These are phyloP conservation scores for Exocentrus adspersus DNA, from an alignment of 2,888 invertebrate species.

Conservation along the genomic window DNA sequence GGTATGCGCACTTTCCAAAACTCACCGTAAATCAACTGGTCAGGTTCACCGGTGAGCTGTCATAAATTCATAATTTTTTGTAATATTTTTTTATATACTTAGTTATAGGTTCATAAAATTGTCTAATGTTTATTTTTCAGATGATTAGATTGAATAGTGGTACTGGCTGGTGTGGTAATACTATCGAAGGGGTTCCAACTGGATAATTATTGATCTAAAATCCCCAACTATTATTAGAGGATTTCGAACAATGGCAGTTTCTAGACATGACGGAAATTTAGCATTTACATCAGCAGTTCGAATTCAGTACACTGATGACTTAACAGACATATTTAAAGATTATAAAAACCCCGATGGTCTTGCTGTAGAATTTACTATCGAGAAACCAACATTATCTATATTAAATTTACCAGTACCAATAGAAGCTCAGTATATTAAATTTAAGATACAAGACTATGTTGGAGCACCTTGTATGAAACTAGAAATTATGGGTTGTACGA, in stretches of 20 bases:
- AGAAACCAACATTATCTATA: constrained; percentile 91
- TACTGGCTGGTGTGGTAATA: constrained; percentile 91
- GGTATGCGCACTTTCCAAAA: too few relatives aligned
- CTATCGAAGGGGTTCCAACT: constrained; percentile 88
- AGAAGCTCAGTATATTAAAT: constrained; percentile 87
- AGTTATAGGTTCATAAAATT: constrained; percentile 32
- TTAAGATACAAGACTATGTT: constrained; percentile 87
- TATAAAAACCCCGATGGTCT: constrained; percentile 94
- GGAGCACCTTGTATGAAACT: constrained; percentile 89
- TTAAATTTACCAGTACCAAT: constrained; percentile 90
- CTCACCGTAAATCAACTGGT: too few relatives aligned
- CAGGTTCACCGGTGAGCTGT: too few relatives aligned
- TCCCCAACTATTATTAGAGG: constrained; percentile 90
- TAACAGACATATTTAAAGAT: constrained; percentile 89
- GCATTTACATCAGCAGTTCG: constrained; percentile 92
- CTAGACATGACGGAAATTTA: constrained; percentile 81
- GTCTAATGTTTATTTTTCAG: constrained; percentile 61
- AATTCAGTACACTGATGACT: constrained; percentile 87
- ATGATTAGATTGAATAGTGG: constrained; percentile 85
- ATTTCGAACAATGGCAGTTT: constrained; percentile 90
- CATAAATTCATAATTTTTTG: too few relatives aligned
- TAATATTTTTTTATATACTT: too few relatives aligned
- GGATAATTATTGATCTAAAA: constrained; percentile 87
- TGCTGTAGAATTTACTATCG: constrained; percentile 89
- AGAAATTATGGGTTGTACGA: constrained; percentile 92